Conservation (phyloP, 2,888 invertebrate species). For the Volucella inanis region DNA sequence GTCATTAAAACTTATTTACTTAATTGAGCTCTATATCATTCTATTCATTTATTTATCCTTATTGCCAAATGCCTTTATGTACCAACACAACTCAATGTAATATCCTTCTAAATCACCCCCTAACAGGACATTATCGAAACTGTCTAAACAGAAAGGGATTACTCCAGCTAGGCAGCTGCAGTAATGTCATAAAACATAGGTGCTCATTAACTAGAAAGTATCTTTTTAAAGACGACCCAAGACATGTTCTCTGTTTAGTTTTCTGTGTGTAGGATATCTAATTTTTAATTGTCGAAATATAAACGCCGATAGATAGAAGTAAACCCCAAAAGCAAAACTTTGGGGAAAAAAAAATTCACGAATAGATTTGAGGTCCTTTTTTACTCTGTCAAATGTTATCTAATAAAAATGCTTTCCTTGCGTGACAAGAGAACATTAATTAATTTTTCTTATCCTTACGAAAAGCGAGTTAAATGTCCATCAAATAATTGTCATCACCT, state of each 20-base stretch:
- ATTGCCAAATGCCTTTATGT: conserved; percentile 32
- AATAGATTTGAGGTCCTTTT: neutral
- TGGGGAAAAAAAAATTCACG: conserved; percentile 1
- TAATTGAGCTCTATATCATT: conserved; percentile 42
- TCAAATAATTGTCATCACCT: conserved; percentile 71
- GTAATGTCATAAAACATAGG: conserved; percentile 68
- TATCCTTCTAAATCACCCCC: conserved; percentile 47
- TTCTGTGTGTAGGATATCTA: conserved; percentile 17
- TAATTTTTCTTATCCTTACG: conserved; percentile 60
- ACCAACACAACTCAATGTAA: conserved; percentile 37
- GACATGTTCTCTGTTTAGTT: neutral
- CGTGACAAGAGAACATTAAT: conserved; percentile 60
- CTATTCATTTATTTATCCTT: conserved; percentile 55
- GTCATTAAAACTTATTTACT: conserved; percentile 33
- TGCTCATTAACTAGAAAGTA: conserved; percentile 37
- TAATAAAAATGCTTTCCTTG: conserved; percentile 49
- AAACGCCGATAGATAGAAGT: too few species aligned
- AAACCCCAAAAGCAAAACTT: conserved; percentile 28
- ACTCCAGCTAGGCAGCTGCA: conserved; percentile 39
- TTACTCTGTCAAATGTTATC: neutral
- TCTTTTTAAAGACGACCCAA: conserved; percentile 4
- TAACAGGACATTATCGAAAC: conserved; percentile 59
- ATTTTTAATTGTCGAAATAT: neutral
- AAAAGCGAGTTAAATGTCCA: conserved; percentile 64
- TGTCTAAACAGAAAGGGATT: conserved; percentile 51